Base-by-base conservation (phyloP, 2,888 invertebrate genomes). In the Oxytorus armatus region DNA sequence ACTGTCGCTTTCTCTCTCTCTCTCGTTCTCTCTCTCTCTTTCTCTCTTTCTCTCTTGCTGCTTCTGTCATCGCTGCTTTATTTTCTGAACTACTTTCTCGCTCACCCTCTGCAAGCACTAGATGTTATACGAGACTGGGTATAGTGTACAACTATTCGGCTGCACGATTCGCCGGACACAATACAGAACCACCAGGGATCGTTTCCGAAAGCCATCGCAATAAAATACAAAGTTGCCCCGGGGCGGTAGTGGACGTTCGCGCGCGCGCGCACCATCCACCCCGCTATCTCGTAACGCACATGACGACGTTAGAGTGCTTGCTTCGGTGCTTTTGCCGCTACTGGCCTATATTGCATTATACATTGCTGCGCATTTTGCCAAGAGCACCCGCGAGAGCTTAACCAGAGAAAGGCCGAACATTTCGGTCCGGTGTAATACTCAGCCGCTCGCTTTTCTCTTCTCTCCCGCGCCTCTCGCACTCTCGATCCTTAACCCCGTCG, bases 121-220 rank as follows among this genome's bases (percentile, higher is more conserved):
- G 65, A 70, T 61, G 59, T 53, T 77, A 57, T 57, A 29, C 53
- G 61, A 73, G 53, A 61, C 66, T 36, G 61, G n/a, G n/a, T n/a
- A n/a, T 59, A 39, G 65, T 42, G 73, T 72, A 77, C 61, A 61
- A 72, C 55, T 39, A 53, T 61, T 57, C 70, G 39, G 25, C 23
- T 47, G 66, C 66, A 73, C 77, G 73, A 78, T 73, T 73, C 72
- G 63, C 55, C 63, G 75, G 73, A 73, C 61, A 79, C 83, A 77
- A 74, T 81, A 68, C 79, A 77, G 57, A 70, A 75, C 65, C 75
- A 51, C 79, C 57, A 68, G 76, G 74, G 74, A 84, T 84, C 83
- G 78, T 72, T 82, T 78, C 79, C 81, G 82, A 79, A 78, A 80
- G 76, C 83, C 73, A 81, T 84, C 57, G 82, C 82, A 79, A 69